Evolutionary conservation across 1,140 invertebrate genomes (phyloP).

Genomic region (Radopholus similis): DNA sequence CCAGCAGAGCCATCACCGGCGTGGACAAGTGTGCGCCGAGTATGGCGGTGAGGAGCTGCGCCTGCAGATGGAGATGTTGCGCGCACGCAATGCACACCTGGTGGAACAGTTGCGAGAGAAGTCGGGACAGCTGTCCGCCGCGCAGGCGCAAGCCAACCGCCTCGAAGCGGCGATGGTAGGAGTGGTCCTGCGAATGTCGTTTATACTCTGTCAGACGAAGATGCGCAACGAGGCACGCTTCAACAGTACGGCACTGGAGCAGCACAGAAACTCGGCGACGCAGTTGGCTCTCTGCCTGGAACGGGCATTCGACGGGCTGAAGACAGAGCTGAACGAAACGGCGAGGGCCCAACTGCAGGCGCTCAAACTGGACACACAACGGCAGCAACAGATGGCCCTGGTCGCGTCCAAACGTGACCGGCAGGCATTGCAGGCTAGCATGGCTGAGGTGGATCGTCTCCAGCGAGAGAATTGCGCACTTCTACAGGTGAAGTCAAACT

Average conservation of each 20-base stretch:
- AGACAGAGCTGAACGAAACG: not conserved
- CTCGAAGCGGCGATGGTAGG: conserved; percentile 20
- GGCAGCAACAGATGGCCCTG: conserved; percentile 25
- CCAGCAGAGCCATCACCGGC: not conserved
- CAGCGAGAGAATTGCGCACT: conserved; percentile 40
- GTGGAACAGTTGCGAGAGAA: conserved; percentile 36
- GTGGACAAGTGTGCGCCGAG: not conserved
- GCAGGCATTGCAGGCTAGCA: not conserved
- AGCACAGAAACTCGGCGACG: not conserved
- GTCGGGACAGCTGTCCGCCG: conserved; percentile 24
- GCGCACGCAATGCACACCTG: conserved; percentile 18
- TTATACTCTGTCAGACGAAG: conserved; percentile 10
- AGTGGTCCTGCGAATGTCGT: not conserved
- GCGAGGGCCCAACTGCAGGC: conserved; percentile 14
- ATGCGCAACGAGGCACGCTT: not conserved
- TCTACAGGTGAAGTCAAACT: conserved; percentile 13
- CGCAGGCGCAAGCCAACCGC: conserved; percentile 14
- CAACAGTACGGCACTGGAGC: conserved; percentile 6
- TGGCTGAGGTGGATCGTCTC: conserved; percentile 7
- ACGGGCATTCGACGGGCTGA: not conserved
- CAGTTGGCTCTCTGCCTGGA: not conserved
- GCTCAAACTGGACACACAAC: conserved; percentile 28
- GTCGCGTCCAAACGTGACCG: not conserved
- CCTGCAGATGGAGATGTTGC: conserved; percentile 15
- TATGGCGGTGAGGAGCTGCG: not conserved